phyloP scores from a whole-genome alignment of 2,797 vertebrate species.

The Pelodytes ibericus region DNA sequence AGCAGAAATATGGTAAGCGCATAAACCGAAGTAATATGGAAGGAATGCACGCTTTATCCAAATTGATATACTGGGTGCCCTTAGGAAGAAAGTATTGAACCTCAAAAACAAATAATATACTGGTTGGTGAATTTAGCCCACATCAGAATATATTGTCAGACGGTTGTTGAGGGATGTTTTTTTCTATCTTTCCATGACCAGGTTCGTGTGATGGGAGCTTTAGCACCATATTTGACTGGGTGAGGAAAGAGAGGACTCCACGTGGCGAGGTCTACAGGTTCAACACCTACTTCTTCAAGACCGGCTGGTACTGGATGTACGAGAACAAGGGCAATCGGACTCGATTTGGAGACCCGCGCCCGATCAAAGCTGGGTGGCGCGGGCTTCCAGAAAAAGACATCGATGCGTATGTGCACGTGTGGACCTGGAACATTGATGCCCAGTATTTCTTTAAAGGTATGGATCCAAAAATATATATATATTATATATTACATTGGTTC shows the following conservation, averaged over 20 bases:
- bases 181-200: neutral
- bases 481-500: too few species aligned
- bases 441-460: constrained; percentile 60
- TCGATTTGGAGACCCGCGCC: constrained; percentile 56
- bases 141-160: too few species aligned
- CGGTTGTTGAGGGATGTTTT: too few species aligned
- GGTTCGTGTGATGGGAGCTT: constrained; percentile 56
- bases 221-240: constrained; percentile 57
- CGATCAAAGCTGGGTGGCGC: constrained; percentile 54
- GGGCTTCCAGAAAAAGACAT: constrained; percentile 51
- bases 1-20: constrained; percentile 58
- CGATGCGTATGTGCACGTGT: constrained; percentile 54
- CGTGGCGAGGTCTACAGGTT: constrained; percentile 49
- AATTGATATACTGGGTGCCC: too few species aligned
- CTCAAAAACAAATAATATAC: too few species aligned
- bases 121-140: too few species aligned
- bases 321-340: constrained; percentile 57
- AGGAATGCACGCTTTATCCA: too few species aligned
- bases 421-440: constrained; percentile 54
- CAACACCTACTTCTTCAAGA: constrained; percentile 59
- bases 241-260: constrained; percentile 39
- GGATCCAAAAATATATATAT: neutral
- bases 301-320: constrained; percentile 60
- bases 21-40: too few species aligned
- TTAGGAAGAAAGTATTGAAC: too few species aligned